Base-by-base conservation (phyloP, 2,113 vertebrate species). In the Xenopus borealis region DNA sequence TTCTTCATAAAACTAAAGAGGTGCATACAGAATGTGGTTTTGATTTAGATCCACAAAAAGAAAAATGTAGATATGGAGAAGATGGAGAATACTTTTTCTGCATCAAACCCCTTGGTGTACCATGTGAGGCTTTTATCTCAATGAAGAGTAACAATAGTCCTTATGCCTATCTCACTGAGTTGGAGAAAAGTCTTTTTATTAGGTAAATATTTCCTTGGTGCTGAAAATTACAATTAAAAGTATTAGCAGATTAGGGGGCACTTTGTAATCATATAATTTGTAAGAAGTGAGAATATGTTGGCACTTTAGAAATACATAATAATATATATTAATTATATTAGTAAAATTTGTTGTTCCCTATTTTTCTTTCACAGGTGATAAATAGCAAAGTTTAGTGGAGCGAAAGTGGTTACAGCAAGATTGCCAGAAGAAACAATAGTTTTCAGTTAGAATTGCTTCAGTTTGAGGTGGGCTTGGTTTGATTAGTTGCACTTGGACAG, bases 11-110 rank as follows among this genome's bases (percentile, higher is more conserved):
- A 12, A 45, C 44, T 8, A 58, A 50, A 33, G 19, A 30, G 13
- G 55, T 71, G 19, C 18, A 53, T 11, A 67, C 44, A 16, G 53
- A 47, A 52, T 72, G 66, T 65, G 55, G 57, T 57, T 45, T 78
- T 59, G 3, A 17, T 44, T 62, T 66, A 33, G 40, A 80, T 19
- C 18, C 55, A 44, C 12, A 20, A 16, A 6, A 11, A 44, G 66
- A 83, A 19, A 40, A 80, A 8, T 85, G 85, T 14, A 68, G 70
- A 8, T 81, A 84, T 44, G n/a, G 69, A 12, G 58, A 7, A 44
- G 72, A 84, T 23, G 79, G 80, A 50, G 84, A 85, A 63, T 78
- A 62, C 9, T 87, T 84, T 75, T 82, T 81, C 69, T 82, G 33
- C 1, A 0, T 61, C 12, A 80, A 65, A 72, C 17, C 52, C 2